Evolutionary conservation across 2,113 vertebrate species (phyloP).

Genomic region (Tyto alba): DNA sequence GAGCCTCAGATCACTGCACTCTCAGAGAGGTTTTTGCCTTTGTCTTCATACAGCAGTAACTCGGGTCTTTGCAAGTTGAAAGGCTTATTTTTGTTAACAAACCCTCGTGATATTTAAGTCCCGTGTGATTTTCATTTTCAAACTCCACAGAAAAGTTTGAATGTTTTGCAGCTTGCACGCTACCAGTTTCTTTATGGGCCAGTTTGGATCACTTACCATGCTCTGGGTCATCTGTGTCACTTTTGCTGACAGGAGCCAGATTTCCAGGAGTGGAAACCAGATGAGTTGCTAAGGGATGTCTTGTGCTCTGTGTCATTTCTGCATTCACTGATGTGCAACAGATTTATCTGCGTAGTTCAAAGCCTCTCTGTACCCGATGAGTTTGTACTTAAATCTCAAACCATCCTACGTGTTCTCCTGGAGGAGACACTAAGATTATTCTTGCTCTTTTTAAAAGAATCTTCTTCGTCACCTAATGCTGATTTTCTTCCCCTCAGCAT

Average conservation of each 20-base stretch:
- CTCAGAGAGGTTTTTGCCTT: neutral
- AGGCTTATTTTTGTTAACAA: neutral
- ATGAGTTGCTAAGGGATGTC: neutral
- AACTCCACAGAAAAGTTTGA: neutral
- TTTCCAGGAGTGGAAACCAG: neutral
- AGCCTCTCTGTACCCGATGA: neutral
- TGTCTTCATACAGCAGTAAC: neutral
- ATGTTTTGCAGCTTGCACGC: neutral
- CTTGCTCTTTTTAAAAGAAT: neutral
- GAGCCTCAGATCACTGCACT: neutral
- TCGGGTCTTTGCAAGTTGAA: neutral
- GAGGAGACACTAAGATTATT: neutral
- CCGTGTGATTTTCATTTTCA: neutral
- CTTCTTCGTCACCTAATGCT: neutral
- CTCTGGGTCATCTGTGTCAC: neutral
- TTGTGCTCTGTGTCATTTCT: neutral
- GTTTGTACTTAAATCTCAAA: neutral
- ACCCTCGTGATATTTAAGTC: neutral
- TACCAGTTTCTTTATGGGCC: neutral
- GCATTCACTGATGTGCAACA: neutral
- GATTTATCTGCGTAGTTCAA: neutral
- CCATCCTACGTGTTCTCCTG: neutral
- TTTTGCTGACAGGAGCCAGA: neutral
- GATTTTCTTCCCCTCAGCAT: neutral
- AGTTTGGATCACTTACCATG: neutral